Percentiles rank a stretch among this genome's conserved stretches.
Evolutionary conservation across 2,888 invertebrate species (phyloP).

Genomic region (Cryptocheilus praepositus): DNA sequence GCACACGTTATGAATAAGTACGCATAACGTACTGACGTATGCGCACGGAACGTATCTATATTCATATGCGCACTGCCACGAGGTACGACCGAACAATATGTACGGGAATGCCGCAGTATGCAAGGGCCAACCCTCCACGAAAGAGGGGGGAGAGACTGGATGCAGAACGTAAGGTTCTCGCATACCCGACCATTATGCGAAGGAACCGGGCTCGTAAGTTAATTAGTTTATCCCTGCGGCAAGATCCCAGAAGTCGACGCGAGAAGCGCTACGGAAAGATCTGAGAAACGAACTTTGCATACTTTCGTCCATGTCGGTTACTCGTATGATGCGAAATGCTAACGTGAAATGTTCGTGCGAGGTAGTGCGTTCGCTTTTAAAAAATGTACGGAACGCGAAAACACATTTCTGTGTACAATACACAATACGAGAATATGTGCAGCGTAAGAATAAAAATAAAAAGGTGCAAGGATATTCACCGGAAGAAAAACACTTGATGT

Average conservation of each 20-base stretch:
- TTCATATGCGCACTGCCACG: slow-evolving; percentile 28
- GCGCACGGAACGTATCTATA: slow-evolving; percentile 40
- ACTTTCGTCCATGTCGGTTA: slow-evolving; percentile 6
- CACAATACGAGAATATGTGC: too few species aligned
- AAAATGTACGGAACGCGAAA: too few species aligned
- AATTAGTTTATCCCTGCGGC: slow-evolving; percentile 53
- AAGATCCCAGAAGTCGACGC: slow-evolving; percentile 14
- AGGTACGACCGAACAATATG: slow-evolving; percentile 33
- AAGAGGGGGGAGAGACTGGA: slow-evolving; percentile 39
- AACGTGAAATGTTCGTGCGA: background rate
- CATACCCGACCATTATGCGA: slow-evolving; percentile 51
- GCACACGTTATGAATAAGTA: slow-evolving; percentile 52
- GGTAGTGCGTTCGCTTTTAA: too few species aligned
- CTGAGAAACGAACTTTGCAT: too few species aligned
- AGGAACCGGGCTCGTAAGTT: slow-evolving; percentile 50
- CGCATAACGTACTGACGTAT: slow-evolving; percentile 37
- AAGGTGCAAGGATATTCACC: too few species aligned
- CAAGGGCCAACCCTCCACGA: slow-evolving; percentile 28
- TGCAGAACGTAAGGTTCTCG: slow-evolving; percentile 34
- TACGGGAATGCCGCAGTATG: slow-evolving; percentile 22
- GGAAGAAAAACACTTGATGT: too few species aligned
- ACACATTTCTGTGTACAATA: too few species aligned
- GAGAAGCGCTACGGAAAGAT: background rate
- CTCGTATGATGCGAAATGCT: slow-evolving; percentile 34
- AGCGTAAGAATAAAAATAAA: too few species aligned